A percentile compares a stretch with the other conserved stretches of the same genome.
Evolutionary conservation across 2,888 invertebrate species (phyloP).

Genomic region (Tiphia femorata): DNA sequence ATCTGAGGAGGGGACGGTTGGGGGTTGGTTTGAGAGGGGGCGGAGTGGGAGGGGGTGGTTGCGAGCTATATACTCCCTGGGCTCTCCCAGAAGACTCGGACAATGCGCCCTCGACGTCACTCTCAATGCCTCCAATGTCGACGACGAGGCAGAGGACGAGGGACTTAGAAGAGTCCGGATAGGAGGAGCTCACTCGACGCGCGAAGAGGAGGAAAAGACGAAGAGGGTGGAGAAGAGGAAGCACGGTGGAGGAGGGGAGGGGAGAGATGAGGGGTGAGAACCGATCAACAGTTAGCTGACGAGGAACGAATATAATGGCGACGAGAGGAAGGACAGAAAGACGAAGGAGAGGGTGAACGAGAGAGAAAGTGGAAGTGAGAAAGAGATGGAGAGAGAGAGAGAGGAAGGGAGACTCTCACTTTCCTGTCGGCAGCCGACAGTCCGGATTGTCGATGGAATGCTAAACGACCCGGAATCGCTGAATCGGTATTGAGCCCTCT

Average conservation of each 20-base stretch:
- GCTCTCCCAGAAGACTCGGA: conserved; percentile 48
- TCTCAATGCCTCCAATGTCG: conserved; percentile 52
- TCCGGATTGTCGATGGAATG: conserved; percentile 55
- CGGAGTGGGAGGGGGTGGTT: conserved; percentile 3
- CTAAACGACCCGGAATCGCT: conserved; percentile 56
- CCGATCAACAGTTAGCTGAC: conserved; percentile 59
- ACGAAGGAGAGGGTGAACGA: conserved; percentile 29
- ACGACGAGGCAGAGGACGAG: conserved; percentile 27
- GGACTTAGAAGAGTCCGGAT: conserved; percentile 23
- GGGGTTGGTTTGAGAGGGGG: background rate
- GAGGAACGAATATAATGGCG: conserved; percentile 50
- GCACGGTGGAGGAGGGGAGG: background rate
- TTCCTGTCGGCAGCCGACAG: conserved; percentile 47
- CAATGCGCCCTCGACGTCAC: conserved; percentile 61
- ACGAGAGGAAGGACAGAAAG: conserved; percentile 20
- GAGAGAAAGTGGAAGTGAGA: conserved; percentile 2
- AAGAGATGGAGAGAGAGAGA: conserved; percentile 9
- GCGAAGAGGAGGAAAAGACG: conserved; percentile 20
- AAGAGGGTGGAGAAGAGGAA: conserved; percentile 6
- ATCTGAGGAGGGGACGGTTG: conserved; percentile 4
- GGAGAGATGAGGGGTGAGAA: conserved; percentile 29
- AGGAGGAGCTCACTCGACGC: conserved; percentile 6
- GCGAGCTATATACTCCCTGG: conserved; percentile 43
- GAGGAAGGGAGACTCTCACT: conserved; percentile 49
- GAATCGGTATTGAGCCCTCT: conserved; percentile 51